Conservation (phyloP, 2,113 vertebrate genomes). For the Carassius carassius region DNA sequence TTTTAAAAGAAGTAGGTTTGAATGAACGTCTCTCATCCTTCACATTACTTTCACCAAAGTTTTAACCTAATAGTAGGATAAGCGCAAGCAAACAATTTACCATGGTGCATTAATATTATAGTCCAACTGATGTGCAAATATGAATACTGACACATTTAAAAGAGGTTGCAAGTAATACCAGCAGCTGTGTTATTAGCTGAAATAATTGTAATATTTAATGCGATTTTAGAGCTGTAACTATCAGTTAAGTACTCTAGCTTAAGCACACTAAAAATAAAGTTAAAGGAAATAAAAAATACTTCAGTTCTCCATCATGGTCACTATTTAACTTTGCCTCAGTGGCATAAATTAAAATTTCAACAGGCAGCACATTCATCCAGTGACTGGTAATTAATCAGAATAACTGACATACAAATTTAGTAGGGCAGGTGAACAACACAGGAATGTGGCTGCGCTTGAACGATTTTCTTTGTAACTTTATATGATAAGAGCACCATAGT, state of each 20-base stretch:
- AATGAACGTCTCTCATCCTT: not conserved
- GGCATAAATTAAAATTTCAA: not conserved
- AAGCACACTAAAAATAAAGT: no score
- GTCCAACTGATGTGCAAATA: not conserved
- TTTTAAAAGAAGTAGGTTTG: not conserved
- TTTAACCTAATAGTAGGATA: not conserved
- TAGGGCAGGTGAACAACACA: not conserved
- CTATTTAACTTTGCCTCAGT: not conserved
- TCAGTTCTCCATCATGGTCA: not conserved
- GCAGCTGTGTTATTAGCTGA: not conserved
- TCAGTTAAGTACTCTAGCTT: not conserved
- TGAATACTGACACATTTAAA: not conserved
- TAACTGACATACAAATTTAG: constrained; percentile 1
- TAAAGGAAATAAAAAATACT: not conserved
- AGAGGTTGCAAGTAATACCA: not conserved
- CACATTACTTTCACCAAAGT: not conserved
- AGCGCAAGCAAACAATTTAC: not conserved
- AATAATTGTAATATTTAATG: not conserved
- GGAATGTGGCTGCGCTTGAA: not conserved
- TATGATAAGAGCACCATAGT: not conserved
- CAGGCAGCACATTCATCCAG: constrained; percentile 2
- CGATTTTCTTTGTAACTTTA: not conserved
- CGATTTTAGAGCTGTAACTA: not conserved
- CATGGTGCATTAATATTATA: not conserved
- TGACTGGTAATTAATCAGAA: not conserved